Evolutionary conservation across 2,888 invertebrate species (phyloP).

Genomic region (Fabriciana adippe): DNA sequence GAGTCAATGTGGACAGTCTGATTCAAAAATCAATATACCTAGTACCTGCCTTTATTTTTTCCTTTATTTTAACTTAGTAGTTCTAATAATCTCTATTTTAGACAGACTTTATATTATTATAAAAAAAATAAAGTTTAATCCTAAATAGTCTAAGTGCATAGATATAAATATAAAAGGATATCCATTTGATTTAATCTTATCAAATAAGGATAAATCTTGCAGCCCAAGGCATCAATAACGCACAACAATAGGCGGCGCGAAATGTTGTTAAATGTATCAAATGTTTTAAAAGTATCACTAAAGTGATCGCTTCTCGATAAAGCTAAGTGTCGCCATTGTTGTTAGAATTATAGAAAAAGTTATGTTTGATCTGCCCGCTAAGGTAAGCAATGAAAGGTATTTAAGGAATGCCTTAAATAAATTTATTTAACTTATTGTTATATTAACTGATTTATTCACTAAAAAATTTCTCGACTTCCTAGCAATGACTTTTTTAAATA

Average conservation of each 20-base stretch:
- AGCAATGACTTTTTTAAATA: too few relatives aligned
- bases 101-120: too few relatives aligned
- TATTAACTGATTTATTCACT: too few relatives aligned
- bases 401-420: neutral
- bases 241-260: slow-evolving; percentile 46
- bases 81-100: too few relatives aligned
- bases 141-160: neutral
- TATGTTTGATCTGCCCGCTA: slow-evolving; percentile 43
- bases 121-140: too few relatives aligned
- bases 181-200: slow-evolving; percentile 21
- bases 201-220: slow-evolving; percentile 15
- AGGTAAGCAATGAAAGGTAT: slow-evolving; percentile 17
- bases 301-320: slow-evolving; percentile 54
- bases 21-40: too few relatives aligned
- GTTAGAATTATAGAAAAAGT: slow-evolving; percentile 49
- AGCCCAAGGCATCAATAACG: slow-evolving; percentile 16
- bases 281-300: slow-evolving; percentile 59
- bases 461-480: too few relatives aligned
- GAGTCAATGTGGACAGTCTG: too few relatives aligned
- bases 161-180: neutral
- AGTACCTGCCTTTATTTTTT: too few relatives aligned
- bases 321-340: slow-evolving; percentile 59
- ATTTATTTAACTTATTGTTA: too few relatives aligned
- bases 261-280: slow-evolving; percentile 63
- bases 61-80: too few relatives aligned